These are phyloP conservation scores for Hybos culiciformis DNA, from an alignment of 2,888 invertebrate genomes.

Conservation along the genomic window DNA sequence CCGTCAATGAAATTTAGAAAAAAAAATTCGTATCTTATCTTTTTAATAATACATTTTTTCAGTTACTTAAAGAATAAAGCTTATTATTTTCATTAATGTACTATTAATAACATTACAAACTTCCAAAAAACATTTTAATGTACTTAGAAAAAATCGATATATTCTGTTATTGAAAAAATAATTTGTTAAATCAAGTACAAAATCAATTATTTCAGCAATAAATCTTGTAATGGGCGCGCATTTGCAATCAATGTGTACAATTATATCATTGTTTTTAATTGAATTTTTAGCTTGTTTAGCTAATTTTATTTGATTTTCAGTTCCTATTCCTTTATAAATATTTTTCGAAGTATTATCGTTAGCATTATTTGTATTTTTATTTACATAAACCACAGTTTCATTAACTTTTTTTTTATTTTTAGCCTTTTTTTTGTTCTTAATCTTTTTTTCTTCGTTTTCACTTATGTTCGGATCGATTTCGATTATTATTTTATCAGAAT, in stretches of 20 bases:
- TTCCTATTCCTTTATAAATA: too few relatives aligned
- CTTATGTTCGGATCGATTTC: too few relatives aligned
- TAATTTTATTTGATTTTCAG: conserved; percentile 1
- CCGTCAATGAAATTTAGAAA: not conserved
- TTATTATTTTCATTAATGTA: too few relatives aligned
- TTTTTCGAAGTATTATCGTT: too few relatives aligned
- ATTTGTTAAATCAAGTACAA: conserved; percentile 29
- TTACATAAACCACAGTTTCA: too few relatives aligned
- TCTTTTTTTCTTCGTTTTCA: too few relatives aligned
- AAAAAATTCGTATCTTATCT: not conserved
- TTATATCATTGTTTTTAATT: conserved; percentile 9
- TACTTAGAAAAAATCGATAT: conserved; percentile 28
- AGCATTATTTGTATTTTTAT: too few relatives aligned
- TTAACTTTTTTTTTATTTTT: too few relatives aligned
- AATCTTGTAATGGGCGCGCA: conserved; percentile 35
- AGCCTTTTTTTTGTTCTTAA: conserved; percentile 13
- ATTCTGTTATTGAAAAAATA: conserved; percentile 28
- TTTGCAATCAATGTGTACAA: conserved; percentile 24
- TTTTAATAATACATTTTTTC: too few relatives aligned
- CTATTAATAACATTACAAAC: too few relatives aligned
- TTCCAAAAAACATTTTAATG: conserved; percentile 24
- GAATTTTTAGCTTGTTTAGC: not conserved
- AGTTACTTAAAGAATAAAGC: too few relatives aligned
- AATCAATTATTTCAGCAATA: conserved; percentile 30
- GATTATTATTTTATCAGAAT: too few relatives aligned